Conservation (phyloP, 1,140 invertebrate genomes). For the Scaptomyza pallida region DNA sequence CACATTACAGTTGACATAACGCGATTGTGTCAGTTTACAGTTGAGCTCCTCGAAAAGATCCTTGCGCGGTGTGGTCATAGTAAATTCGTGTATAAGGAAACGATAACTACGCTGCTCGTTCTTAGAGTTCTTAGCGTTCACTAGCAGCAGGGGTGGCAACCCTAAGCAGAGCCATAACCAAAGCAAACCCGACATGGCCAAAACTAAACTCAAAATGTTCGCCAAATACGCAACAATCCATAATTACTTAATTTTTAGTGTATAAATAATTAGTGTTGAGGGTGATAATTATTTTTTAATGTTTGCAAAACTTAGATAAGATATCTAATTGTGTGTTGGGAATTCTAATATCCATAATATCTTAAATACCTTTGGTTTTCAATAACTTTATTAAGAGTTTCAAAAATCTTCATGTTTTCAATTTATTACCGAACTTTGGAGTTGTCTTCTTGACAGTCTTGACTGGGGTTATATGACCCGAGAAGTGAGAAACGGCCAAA, state of each 20-base stretch:
- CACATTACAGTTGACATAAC: constrained; percentile 8
- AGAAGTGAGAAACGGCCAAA: constrained; percentile 40
- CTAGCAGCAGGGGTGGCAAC: neutral
- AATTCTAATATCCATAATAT: no score
- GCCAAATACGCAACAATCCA: neutral
- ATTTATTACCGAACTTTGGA: neutral
- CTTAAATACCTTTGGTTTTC: no score
- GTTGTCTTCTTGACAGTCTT: neutral
- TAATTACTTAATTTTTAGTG: neutral
- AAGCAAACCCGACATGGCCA: constrained; percentile 9
- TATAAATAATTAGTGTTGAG: no score
- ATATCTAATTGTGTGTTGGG: no score
- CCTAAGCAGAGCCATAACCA: neutral
- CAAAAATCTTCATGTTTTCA: neutral
- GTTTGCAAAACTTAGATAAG: no score
- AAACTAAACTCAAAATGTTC: neutral
- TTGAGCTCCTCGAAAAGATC: constrained; percentile 4
- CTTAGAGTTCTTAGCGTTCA: neutral
- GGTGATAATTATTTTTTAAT: no score
- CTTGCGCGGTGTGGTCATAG: neutral
- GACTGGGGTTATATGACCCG: constrained; percentile 30
- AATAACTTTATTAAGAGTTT: no score
- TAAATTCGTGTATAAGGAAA: constrained; percentile 14
- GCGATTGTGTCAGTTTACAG: neutral
- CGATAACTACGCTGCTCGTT: constrained; percentile 12